phyloP scores from a whole-genome alignment of 2,888 invertebrate species.

The Leptopilina myrica region DNA sequence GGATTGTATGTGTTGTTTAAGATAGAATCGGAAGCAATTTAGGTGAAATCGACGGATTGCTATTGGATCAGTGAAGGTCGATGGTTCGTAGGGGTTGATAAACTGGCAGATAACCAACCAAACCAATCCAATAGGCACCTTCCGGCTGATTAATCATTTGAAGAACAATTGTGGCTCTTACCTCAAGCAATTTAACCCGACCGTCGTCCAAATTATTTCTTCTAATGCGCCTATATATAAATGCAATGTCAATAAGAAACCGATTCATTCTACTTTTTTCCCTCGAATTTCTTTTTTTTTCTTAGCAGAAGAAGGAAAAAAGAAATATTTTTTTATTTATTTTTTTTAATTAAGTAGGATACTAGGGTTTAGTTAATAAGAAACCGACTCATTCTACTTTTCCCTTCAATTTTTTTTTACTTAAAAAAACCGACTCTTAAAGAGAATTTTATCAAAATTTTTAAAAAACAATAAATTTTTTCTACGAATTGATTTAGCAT shows the following conservation, averaged over 20 bases:
- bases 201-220: background rate
- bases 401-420: background rate
- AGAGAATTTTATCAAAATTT: too few relatives aligned
- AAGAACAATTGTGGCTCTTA: background rate
- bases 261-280: background rate
- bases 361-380: background rate
- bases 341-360: too few relatives aligned
- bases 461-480: too few relatives aligned
- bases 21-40: conserved; percentile 27
- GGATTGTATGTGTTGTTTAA: background rate
- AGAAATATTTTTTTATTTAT: too few relatives aligned
- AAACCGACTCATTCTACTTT: background rate
- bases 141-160: conserved; percentile 28
- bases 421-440: background rate
- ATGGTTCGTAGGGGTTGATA: conserved; percentile 11
- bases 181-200: background rate
- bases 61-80: background rate
- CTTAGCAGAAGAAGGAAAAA: too few relatives aligned
- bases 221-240: background rate
- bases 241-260: conserved; percentile 2
- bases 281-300: too few relatives aligned
- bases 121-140: conserved; percentile 23
- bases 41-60: conserved; percentile 3
- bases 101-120: conserved; percentile 12
- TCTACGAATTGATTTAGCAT: too few relatives aligned